phyloP scores from a whole-genome alignment of 2,797 vertebrate genomes.

The Anguilla obscura region DNA sequence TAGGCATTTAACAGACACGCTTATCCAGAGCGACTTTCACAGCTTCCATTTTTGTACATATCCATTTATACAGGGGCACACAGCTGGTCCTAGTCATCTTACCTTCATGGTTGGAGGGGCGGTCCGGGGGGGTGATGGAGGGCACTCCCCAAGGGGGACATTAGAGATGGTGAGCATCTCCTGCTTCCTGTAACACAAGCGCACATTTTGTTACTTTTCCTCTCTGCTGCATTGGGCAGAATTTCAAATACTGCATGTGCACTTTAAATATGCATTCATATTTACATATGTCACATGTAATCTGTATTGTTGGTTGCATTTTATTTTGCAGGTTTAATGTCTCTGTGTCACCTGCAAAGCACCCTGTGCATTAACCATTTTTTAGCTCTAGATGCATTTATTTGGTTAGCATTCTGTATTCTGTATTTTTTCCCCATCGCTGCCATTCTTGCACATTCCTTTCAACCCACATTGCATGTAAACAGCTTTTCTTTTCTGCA shows the following conservation, averaged over 20 bases:
- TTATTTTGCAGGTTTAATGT: not conserved
- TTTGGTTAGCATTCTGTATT: not conserved
- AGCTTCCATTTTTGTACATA: not conserved
- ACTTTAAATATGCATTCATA: not conserved
- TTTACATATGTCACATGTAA: not conserved
- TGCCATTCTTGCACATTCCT: not conserved
- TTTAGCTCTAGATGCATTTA: not conserved
- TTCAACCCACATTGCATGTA: not conserved
- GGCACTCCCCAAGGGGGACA: conserved; percentile 81
- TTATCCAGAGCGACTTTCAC: too few species aligned
- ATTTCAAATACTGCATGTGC: too few species aligned
- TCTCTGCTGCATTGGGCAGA: not conserved
- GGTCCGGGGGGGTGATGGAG: conserved; percentile 87
- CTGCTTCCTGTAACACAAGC: conserved; percentile 84
- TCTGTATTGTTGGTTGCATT: not conserved
- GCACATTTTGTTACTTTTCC: conserved; percentile 14
- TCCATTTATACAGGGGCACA: not conserved
- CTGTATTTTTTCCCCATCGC: not conserved
- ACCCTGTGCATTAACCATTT: not conserved
- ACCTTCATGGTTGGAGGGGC: conserved; percentile 95
- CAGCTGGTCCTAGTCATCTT: conserved; percentile 47
- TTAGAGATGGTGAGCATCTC: conserved; percentile 87
- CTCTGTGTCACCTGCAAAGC: not conserved
- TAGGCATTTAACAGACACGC: too few species aligned
- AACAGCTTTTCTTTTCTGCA: not conserved